These are phyloP conservation scores for Lithophane leautieri DNA, from an alignment of 2,888 invertebrate species.

Conservation along the genomic window DNA sequence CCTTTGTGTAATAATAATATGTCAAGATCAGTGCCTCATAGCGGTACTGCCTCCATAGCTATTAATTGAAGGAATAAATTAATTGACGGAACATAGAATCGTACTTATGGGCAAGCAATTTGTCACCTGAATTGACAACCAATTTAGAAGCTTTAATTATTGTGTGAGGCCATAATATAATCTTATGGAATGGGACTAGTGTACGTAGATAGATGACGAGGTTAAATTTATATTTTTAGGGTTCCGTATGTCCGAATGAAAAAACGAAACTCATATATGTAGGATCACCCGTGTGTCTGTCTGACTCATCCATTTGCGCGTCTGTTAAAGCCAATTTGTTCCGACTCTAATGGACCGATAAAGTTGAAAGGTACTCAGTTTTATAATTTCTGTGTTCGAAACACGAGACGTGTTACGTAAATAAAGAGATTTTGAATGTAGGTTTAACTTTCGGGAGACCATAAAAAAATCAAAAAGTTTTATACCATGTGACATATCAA, in stretches of 20 bases:
- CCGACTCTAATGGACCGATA: neutral
- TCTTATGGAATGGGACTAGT: conserved; percentile 1
- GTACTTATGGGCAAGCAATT: conserved; percentile 44
- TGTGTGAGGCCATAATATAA: conserved; percentile 19
- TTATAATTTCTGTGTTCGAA: neutral
- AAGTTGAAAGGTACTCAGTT: too few species aligned
- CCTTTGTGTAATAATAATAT: conserved; percentile 17
- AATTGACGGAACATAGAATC: conserved; percentile 47
- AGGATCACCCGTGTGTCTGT: too few species aligned
- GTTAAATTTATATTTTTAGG: neutral
- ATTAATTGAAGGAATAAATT: conserved; percentile 51
- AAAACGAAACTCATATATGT: too few species aligned
- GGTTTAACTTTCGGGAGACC: too few species aligned
- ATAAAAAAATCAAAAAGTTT: too few species aligned
- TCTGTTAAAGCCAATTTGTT: too few species aligned
- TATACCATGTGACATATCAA: too few species aligned
- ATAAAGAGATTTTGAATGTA: neutral
- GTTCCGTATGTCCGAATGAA: too few species aligned
- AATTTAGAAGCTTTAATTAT: conserved; percentile 45
- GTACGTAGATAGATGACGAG: neutral
- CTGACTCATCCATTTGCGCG: too few species aligned
- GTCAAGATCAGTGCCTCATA: conserved; percentile 32
- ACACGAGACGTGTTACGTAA: neutral
- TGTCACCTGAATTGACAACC: conserved; percentile 45
- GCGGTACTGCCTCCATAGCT: conserved; percentile 18